Percentiles rank a stretch among this genome's conserved stretches.
Evolutionary conservation across 2,113 vertebrate genomes (phyloP).

Genomic region (Anhinga rufa): DNA sequence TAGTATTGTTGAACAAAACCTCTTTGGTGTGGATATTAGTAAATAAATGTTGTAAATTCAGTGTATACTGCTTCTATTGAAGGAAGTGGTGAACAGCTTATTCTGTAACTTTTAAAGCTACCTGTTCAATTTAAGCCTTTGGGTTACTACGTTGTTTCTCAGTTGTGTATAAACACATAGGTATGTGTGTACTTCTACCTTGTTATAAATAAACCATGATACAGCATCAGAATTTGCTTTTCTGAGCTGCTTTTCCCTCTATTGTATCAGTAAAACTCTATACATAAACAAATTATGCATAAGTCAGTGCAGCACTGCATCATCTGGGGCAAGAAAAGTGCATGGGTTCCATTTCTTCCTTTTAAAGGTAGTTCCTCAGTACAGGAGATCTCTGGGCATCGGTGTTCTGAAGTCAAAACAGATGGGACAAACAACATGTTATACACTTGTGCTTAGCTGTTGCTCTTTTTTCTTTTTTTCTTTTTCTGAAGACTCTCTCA

Average conservation of each 20-base stretch:
- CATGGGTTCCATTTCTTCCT: background rate
- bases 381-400: background rate
- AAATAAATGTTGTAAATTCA: background rate
- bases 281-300: accelerated
- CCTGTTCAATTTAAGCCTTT: background rate
- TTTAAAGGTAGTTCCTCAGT: background rate
- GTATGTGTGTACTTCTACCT: background rate
- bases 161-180: background rate
- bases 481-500: background rate
- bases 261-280: background rate
- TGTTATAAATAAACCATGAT: background rate
- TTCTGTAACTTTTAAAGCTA: background rate
- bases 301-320: background rate
- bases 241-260: background rate
- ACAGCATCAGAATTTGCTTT: background rate
- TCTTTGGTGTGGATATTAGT: background rate
- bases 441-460: background rate
- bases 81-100: background rate
- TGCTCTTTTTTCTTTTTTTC: background rate
- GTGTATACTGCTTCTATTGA: background rate
- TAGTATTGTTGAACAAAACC: background rate
- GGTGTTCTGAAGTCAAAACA: background rate
- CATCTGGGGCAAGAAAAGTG: background rate
- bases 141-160: background rate
- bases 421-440: background rate